phyloP scores from a whole-genome alignment of 1,140 invertebrate genomes.

The Trachelipus rathkii region DNA sequence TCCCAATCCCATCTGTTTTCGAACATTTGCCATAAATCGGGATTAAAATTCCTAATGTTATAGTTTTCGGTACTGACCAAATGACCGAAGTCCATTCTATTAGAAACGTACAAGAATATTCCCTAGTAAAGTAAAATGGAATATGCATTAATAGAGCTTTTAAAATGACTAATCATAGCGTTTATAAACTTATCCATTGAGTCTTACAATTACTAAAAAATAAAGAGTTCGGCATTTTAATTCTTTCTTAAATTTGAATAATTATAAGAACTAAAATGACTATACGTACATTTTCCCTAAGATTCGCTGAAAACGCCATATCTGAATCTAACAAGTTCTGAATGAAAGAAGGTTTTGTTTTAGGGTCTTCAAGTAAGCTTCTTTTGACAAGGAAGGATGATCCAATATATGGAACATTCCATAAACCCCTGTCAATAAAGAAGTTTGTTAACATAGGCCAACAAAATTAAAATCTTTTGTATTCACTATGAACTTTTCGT shows the following conservation, averaged over 20 bases:
- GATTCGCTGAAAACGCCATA: constrained; percentile 79
- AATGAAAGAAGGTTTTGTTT: constrained; percentile 58
- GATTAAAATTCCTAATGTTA: constrained; percentile 67
- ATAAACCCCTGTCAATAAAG: constrained; percentile 72
- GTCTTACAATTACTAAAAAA: too few relatives aligned
- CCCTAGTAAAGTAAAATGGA: constrained; percentile 59
- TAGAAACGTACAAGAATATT: constrained; percentile 87
- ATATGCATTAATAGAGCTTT: too few relatives aligned
- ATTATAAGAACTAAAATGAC: neutral
- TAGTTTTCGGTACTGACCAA: constrained; percentile 79
- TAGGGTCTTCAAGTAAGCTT: constrained; percentile 59
- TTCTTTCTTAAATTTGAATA: too few relatives aligned
- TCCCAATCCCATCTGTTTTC: constrained; percentile 92
- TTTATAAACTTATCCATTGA: too few relatives aligned
- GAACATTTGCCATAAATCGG: constrained; percentile 88
- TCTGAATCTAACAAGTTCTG: constrained; percentile 70
- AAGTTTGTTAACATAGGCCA: too few relatives aligned
- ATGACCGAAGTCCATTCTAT: constrained; percentile 82
- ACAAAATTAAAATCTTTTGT: too few relatives aligned
- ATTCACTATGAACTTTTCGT: too few relatives aligned
- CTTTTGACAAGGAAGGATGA: constrained; percentile 79
- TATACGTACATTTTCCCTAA: constrained; percentile 61
- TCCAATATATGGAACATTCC: constrained; percentile 94
- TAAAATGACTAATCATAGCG: too few relatives aligned
- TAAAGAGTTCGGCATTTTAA: too few relatives aligned